phyloP scores from a whole-genome alignment of 2,888 invertebrate species.

The Drosophila niveifrons region DNA sequence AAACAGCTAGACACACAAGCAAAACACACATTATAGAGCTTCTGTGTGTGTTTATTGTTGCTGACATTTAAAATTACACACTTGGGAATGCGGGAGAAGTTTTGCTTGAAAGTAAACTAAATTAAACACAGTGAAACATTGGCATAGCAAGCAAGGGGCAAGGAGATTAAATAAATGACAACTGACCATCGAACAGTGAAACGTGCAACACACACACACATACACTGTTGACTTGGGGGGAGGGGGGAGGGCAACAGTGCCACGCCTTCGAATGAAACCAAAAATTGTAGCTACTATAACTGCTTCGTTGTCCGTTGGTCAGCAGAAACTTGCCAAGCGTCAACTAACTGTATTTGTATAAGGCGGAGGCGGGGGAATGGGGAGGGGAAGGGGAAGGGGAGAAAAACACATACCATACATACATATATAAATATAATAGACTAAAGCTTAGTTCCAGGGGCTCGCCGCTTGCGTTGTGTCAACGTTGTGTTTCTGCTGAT shows the following conservation, averaged over 20 bases:
- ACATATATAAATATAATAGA: constrained; percentile 61
- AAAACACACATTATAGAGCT: constrained; percentile 14
- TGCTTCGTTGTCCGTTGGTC: constrained; percentile 59
- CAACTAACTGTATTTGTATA: constrained; percentile 74
- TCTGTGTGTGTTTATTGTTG: constrained; percentile 62
- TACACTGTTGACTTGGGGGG: constrained; percentile 14
- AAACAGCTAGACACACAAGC: constrained; percentile 19
- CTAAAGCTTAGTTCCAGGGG: constrained; percentile 17
- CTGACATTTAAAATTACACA: constrained; percentile 80
- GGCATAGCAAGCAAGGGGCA: constrained; percentile 2
- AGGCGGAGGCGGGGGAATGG: not conserved
- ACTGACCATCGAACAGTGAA: constrained; percentile 59
- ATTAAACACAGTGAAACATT: constrained; percentile 63
- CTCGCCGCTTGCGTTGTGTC: too few species aligned
- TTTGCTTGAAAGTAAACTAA: constrained; percentile 77
- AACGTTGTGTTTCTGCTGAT: constrained; percentile 64
- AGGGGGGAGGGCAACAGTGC: constrained; percentile 5
- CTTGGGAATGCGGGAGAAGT: constrained; percentile 72
- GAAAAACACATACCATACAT: not conserved
- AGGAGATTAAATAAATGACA: constrained; percentile 54
- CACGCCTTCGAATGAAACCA: constrained; percentile 21
- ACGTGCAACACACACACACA: constrained; percentile 50
- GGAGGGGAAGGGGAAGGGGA: too few species aligned
- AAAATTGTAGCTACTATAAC: constrained; percentile 3
- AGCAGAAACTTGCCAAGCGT: constrained; percentile 33